Evolutionary conservation across 2,113 vertebrate genomes (phyloP), one percentile per base, ranked within the genome.

Genomic region (Symphodus melops): DNA sequence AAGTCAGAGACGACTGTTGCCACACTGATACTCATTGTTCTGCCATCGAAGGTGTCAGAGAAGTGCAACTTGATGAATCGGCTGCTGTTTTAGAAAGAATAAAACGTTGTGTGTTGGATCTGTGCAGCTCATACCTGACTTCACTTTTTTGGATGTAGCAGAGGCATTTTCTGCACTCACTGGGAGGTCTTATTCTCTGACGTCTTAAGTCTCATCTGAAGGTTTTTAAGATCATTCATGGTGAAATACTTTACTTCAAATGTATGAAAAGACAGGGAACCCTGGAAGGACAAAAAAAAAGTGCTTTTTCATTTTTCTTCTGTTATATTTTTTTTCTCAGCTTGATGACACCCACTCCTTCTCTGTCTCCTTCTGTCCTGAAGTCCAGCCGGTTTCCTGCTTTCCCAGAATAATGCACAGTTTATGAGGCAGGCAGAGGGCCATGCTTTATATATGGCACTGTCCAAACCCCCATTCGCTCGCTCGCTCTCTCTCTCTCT

Each of bases 401-500:
- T 79, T 84, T 89, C 88, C 86, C 82, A 89, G 88, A 92, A 88
- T 90, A 88, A 90, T 87, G 86, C 76, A 60, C 77, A 79, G 84
- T 89, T 93, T 92, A 91, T 86, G 87, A 89, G 89, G 77, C 70
- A 72, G 87, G 88, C 89, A 79, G 76, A 71, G 76, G 72, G 86
- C 88, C 90, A 81, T 84, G 83, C 86, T 92, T 92, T 90, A 86
- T 90, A 92, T 91, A 90, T 85, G 89, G 82, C 85, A 82, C 70
- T 75, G 86, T 75, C 83, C 75, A 82, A 86, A 83, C 64, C 74
- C 48, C 72, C 53, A 33, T 64, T 37, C 54, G 56, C 71, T 74
- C 6, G 8, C 49, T 69, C 37, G 8, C 61, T 61, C 25, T 1
- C 51, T 59, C 64, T 63, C 60, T 63, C 28, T 58, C 11, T 41